A percentile compares a stretch with the other conserved stretches of the same genome.
These are phyloP conservation scores for Dolichallabes microphthalmus DNA, from an alignment of 2,113 vertebrate species.

Conservation along the genomic window DNA sequence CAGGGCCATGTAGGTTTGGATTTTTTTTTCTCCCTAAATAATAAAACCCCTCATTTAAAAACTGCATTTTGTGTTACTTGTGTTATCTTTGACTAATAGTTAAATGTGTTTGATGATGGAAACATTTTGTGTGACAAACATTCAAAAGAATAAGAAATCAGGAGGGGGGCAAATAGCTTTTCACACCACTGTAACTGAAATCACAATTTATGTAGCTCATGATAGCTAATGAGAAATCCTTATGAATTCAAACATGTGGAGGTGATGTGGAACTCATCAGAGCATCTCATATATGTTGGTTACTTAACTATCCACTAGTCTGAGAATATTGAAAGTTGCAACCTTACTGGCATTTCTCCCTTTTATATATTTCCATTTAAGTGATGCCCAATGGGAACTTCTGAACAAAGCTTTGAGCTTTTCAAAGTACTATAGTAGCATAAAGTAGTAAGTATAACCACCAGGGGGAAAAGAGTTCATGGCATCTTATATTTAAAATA, in stretches of 20 bases:
- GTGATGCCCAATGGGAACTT: neutral
- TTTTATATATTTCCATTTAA: neutral
- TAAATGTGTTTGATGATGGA: no score
- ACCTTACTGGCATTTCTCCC: neutral
- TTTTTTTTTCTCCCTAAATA: no score
- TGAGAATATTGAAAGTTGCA: neutral
- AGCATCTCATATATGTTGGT: conserved; percentile 1
- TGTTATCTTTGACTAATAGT: no score
- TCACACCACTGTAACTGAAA: no score
- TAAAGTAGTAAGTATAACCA: neutral
- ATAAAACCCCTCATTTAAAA: no score
- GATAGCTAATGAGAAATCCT: neutral
- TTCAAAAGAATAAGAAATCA: no score
- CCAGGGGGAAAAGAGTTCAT: neutral
- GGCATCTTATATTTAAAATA: neutral
- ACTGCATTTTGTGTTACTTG: no score
- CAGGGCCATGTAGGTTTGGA: no score
- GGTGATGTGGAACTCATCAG: neutral
- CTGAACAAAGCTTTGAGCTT: neutral
- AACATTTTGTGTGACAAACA: no score
- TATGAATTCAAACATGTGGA: neutral
- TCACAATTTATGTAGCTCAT: neutral
- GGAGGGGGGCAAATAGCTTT: no score
- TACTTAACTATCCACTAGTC: neutral
- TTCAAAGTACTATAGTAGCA: neutral